Conservation (phyloP, 2,113 vertebrate genomes). For the Upupa epops region DNA sequence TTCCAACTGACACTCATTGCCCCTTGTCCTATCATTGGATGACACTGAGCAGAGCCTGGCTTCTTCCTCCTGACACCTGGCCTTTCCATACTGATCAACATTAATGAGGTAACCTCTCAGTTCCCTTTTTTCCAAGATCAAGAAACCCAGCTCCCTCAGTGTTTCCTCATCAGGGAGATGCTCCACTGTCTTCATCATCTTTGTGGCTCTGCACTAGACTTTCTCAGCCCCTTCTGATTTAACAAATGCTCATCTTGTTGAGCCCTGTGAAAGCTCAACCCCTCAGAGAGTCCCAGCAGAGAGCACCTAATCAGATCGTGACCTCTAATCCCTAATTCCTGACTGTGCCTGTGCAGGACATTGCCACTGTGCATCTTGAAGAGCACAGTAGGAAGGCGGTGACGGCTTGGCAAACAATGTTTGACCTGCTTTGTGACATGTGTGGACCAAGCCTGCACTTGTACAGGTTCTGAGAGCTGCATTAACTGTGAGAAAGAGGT, state of each 20-base stretch:
- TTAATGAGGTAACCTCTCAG: too few species aligned
- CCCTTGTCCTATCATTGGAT: too few species aligned
- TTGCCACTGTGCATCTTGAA: not conserved
- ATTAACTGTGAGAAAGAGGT: not conserved
- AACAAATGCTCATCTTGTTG: not conserved
- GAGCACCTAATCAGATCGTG: not conserved
- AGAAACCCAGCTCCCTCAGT: too few species aligned
- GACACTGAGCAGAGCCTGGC: too few species aligned
- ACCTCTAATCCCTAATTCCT: not conserved
- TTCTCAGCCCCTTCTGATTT: not conserved
- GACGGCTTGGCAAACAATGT: not conserved
- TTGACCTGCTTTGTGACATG: not conserved
- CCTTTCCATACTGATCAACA: too few species aligned
- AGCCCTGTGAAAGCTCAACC: not conserved
- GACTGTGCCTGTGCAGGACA: not conserved
- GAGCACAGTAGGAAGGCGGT: not conserved
- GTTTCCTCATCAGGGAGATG: too few species aligned
- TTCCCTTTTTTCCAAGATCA: too few species aligned
- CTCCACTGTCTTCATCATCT: too few species aligned
- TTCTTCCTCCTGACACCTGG: too few species aligned
- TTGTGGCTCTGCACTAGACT: too few species aligned
- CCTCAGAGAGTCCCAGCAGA: not conserved
- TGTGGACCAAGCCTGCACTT: not conserved
- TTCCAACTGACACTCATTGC: too few species aligned
- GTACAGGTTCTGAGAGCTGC: not conserved